Evolutionary conservation across 2,113 vertebrate species (phyloP), one percentile per base, ranked within the genome.

Genomic region (Uria lomvia): DNA sequence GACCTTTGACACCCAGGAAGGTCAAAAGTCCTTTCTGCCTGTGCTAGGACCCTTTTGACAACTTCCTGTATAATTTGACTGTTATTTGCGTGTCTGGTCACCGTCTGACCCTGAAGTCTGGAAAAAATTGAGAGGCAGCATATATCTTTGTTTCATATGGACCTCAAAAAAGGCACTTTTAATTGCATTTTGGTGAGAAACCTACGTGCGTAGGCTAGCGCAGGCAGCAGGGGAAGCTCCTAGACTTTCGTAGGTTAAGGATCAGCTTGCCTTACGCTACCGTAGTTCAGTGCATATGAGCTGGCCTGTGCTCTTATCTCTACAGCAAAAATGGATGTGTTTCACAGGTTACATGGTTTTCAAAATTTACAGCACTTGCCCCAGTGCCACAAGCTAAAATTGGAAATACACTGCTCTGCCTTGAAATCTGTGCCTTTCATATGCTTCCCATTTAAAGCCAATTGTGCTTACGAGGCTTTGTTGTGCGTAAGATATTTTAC

Each of bases 61-160:
- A 98, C 98, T 99, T 99, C 98, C 98, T 98, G 97, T 97, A 97
- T 98, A 98, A 98, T 98, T 98, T 98, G 98, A 97, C 98, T 98
- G 97, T 98, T 98, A 98, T 98, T 98, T 98, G 98, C 95, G 56
- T 98, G 98, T 98, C 97, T 98, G 97, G 97, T 97, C 95, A 97
- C 98, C 45, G 94, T 95, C 97, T 99, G 98, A 99, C 98, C 98
- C 92, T 85, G 36, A 96, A 98, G 98, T 98, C 98, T 98, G 95
- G 97, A 97, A 98, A 98, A 97, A 97, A 97, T 92, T 97, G 97
- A 97, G 95, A 97, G 90, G 91, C 84, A 81, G 95, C 82, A 67
- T 90, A 96, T 94, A 87, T 92, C 66, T 96, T 56, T 52, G 50
- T 88, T 97, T 96, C 97, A 97, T 95, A 90, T 82, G 96, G 94